Conservation (phyloP, 2,113 vertebrate genomes). For the Oenanthe oenanthe region DNA sequence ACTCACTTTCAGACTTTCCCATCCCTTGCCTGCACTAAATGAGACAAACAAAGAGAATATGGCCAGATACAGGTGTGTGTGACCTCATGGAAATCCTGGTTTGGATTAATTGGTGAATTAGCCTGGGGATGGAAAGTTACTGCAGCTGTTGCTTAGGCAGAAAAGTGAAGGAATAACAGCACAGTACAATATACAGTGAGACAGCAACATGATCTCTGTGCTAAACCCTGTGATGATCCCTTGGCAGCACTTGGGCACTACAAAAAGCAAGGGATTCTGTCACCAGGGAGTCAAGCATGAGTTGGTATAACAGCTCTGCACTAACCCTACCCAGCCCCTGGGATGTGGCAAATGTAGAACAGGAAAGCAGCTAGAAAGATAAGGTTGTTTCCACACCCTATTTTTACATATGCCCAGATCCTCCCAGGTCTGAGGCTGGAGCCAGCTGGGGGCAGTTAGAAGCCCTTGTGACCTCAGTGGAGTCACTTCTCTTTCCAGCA, state of each 20-base stretch:
- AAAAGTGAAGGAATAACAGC: not conserved
- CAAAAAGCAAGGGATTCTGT: not conserved
- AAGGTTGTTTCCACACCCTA: not conserved
- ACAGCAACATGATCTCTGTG: not conserved
- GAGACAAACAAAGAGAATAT: not conserved
- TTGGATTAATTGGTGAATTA: not conserved
- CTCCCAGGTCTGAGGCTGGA: not conserved
- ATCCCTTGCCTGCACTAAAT: not conserved
- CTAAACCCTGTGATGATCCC: not conserved
- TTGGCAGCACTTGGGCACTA: not conserved
- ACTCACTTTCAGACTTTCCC: not conserved
- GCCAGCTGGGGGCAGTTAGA: fast-evolving
- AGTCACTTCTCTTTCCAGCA: not conserved
- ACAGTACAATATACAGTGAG: not conserved
- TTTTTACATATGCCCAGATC: not conserved
- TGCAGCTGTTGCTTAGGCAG: not conserved
- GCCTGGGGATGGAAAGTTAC: not conserved
- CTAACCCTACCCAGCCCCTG: not conserved
- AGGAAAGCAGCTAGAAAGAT: conserved; percentile 6
- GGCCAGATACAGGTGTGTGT: not conserved
- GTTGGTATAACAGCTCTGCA: not conserved
- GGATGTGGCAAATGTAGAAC: not conserved
- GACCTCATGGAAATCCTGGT: not conserved
- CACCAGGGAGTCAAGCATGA: not conserved
- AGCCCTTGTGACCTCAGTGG: not conserved